Percentiles rank a stretch among this genome's conserved stretches.
These are phyloP conservation scores for Scomber colias DNA, from an alignment of 2,113 vertebrate genomes.

Conservation along the genomic window DNA sequence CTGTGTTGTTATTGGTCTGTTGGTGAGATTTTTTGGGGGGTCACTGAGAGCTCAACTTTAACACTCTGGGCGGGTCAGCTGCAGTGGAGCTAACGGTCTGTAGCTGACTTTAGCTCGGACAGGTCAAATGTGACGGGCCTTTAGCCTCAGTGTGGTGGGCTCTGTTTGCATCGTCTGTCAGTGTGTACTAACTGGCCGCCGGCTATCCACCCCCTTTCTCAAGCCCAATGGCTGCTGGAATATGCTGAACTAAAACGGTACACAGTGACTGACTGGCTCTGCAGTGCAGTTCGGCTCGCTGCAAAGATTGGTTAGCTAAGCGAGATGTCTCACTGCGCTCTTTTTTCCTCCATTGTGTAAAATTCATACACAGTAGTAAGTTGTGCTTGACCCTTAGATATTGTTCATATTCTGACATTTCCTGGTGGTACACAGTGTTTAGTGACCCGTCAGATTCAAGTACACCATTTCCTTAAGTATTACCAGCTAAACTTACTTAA, in stretches of 20 bases:
- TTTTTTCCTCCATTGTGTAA: neutral
- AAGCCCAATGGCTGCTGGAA: neutral
- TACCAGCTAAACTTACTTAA: no score
- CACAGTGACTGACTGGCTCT: neutral
- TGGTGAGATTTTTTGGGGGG: neutral
- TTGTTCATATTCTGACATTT: no score
- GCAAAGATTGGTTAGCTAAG: neutral
- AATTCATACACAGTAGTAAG: neutral
- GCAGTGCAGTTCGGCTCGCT: neutral
- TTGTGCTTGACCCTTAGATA: neutral
- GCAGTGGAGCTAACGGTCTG: slow-evolving; percentile 22
- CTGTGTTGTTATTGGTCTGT: neutral
- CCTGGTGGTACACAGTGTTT: no score
- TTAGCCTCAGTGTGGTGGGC: neutral
- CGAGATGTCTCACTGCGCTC: slow-evolving; percentile 27
- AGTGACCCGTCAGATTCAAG: no score
- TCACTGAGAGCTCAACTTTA: slow-evolving; percentile 1
- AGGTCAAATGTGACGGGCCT: slow-evolving; percentile 52
- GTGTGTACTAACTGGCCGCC: slow-evolving; percentile 6
- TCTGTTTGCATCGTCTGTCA: slow-evolving; percentile 25
- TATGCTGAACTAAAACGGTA: neutral
- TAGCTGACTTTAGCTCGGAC: slow-evolving; percentile 45
- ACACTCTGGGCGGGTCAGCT: neutral
- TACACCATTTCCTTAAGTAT: no score
- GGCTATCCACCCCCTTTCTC: neutral